Conservation (phyloP, 2,888 invertebrate genomes). For the Torymus auratus region DNA sequence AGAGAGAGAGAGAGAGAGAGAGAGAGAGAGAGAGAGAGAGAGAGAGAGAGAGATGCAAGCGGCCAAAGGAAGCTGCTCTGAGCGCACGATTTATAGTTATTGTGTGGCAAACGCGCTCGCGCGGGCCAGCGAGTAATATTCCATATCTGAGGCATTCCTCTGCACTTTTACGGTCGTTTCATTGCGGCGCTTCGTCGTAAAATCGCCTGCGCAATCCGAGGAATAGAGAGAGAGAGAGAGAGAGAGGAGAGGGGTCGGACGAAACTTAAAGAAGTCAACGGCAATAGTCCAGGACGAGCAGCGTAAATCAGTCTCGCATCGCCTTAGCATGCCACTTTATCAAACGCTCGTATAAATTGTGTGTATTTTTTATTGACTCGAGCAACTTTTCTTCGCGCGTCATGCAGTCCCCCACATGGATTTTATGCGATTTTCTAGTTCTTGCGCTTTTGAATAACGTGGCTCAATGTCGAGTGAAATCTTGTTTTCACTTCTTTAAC, state of each 20-base stretch:
- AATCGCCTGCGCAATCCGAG: slow-evolving; percentile 37
- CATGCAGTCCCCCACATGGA: not conserved
- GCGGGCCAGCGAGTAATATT: slow-evolving; percentile 46
- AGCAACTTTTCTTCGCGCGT: slow-evolving; percentile 8
- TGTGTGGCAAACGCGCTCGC: slow-evolving; percentile 38
- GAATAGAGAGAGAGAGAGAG: no score
- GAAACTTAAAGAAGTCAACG: slow-evolving; percentile 27
- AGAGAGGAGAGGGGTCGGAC: slow-evolving; percentile 2
- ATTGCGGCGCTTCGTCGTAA: slow-evolving; percentile 44
- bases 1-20: not conserved
- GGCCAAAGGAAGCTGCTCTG: slow-evolving; percentile 40
- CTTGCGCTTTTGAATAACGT: slow-evolving; percentile 30
- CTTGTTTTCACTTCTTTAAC: slow-evolving; percentile 16
- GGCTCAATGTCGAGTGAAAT: slow-evolving; percentile 1
- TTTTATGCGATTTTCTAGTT: slow-evolving; percentile 5
- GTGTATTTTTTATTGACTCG: slow-evolving; percentile 37
- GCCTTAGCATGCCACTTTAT: slow-evolving; percentile 43
- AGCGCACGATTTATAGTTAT: slow-evolving; percentile 55
- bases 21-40: not conserved
- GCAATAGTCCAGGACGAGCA: slow-evolving; percentile 6
- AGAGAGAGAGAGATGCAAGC: not conserved
- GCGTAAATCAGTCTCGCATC: slow-evolving; percentile 48
- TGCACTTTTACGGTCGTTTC: slow-evolving; percentile 56
- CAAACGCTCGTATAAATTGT: slow-evolving; percentile 34
- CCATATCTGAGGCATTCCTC: slow-evolving; percentile 54